Percentiles rank a stretch among this genome's conserved stretches.
phyloP scores from a whole-genome alignment of 2,888 invertebrate species.

The Ormyrus thymus region DNA sequence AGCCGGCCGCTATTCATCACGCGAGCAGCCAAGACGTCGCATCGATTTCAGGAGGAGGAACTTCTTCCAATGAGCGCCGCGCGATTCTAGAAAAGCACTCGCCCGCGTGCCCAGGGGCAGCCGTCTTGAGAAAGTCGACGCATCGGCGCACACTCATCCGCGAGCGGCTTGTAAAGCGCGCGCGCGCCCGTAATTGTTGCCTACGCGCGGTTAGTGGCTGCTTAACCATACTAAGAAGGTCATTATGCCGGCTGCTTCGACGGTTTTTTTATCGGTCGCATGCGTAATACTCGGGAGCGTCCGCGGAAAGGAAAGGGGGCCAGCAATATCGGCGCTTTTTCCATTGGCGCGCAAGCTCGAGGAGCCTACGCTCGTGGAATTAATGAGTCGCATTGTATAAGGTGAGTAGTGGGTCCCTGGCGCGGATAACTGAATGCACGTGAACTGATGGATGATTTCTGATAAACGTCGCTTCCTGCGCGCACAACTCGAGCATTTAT shows the following conservation, averaged over 20 bases:
- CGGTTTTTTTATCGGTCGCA: conserved; percentile 46
- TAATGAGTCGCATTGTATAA: conserved; percentile 57
- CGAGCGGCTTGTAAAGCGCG: conserved; percentile 54
- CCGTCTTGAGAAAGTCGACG: conserved; percentile 69
- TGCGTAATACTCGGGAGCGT: conserved; percentile 10
- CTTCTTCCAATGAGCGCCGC: not conserved
- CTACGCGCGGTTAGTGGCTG: conserved; percentile 68
- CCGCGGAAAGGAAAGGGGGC: conserved; percentile 32
- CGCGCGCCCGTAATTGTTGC: conserved; percentile 69
- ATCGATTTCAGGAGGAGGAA: not conserved
- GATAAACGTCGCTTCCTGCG: conserved; percentile 58
- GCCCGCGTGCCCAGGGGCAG: not conserved
- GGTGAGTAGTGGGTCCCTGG: conserved; percentile 9
- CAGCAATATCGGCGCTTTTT: conserved; percentile 37
- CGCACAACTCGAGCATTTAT: conserved; percentile 49
- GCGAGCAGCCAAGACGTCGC: conserved; percentile 20
- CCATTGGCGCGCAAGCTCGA: conserved; percentile 36
- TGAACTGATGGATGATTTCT: conserved; percentile 58
- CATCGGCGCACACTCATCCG: conserved; percentile 70
- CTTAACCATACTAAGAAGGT: conserved; percentile 72
- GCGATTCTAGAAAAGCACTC: not conserved
- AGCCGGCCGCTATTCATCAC: conserved; percentile 39
- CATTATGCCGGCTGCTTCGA: conserved; percentile 62
- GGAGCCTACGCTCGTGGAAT: conserved; percentile 51
- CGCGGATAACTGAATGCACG: conserved; percentile 54